These are phyloP conservation scores for Lipophrys pholis DNA, from an alignment of 2,113 vertebrate species.

Conservation along the genomic window DNA sequence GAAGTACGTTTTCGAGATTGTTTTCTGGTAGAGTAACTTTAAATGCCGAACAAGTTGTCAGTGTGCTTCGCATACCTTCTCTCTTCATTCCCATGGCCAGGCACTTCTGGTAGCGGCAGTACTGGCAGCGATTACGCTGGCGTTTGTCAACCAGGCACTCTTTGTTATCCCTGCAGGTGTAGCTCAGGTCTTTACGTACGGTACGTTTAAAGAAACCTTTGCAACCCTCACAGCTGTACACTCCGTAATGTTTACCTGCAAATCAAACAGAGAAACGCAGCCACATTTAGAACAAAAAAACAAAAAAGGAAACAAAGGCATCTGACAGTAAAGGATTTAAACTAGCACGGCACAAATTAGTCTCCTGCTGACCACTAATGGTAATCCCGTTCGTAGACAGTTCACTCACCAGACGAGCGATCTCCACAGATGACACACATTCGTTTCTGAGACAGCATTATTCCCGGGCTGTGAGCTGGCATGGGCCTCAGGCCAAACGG, in stretches of 20 bases:
- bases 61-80: slow-evolving; percentile 85
- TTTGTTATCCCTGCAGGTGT: slow-evolving; percentile 96
- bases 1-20: no score
- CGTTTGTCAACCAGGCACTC: slow-evolving; percentile 97
- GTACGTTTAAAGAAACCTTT: slow-evolving; percentile 98
- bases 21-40: neutral
- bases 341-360: neutral
- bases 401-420: slow-evolving; percentile 89
- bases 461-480: slow-evolving; percentile 86
- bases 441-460: slow-evolving; percentile 87
- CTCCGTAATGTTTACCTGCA: slow-evolving; percentile 96
- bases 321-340: neutral
- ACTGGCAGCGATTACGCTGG: slow-evolving; percentile 97
- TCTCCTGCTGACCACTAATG: slow-evolving; percentile 2
- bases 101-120: slow-evolving; percentile 99
- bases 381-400: slow-evolving; percentile 14
- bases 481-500: slow-evolving; percentile 88
- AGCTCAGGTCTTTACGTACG: slow-evolving; percentile 94
- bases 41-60: slow-evolving; percentile 20
- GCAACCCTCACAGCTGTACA: slow-evolving; percentile 98
- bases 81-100: slow-evolving; percentile 97
- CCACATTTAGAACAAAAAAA: neutral
- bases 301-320: neutral
- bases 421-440: slow-evolving; percentile 94
- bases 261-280: slow-evolving; percentile 5